These are phyloP conservation scores for Silurus aristotelis DNA, from an alignment of 2,797 vertebrate species.

Conservation along the genomic window DNA sequence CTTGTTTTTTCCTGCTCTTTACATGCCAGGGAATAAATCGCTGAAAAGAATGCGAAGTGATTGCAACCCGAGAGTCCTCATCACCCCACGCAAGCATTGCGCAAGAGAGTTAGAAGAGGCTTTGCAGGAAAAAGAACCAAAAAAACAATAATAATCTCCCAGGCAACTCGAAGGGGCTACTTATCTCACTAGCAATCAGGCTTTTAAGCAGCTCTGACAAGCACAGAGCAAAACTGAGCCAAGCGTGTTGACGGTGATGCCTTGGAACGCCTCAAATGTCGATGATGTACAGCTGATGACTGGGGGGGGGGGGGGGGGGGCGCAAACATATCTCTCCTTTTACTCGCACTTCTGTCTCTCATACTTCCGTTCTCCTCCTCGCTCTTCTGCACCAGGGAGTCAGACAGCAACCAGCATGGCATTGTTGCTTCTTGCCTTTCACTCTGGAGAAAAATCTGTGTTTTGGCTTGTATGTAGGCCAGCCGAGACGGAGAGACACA, in stretches of 20 bases:
- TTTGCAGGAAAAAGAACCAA: slow-evolving; percentile 29
- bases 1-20: slow-evolving; percentile 38
- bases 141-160: slow-evolving; percentile 61
- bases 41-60: slow-evolving; percentile 74
- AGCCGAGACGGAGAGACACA: slow-evolving; percentile 27
- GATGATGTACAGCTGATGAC: slow-evolving; percentile 54
- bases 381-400: not conserved
- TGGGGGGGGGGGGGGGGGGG: too few relatives aligned
- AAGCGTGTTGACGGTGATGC: slow-evolving; percentile 65
- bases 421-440: slow-evolving; percentile 6
- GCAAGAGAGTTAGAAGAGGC: slow-evolving; percentile 24
- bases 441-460: not conserved
- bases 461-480: slow-evolving; percentile 45
- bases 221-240: slow-evolving; percentile 56
- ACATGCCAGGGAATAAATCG: slow-evolving; percentile 68
- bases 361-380: not conserved
- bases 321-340: slow-evolving; percentile 10
- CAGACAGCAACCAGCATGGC: slow-evolving; percentile 8
- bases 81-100: slow-evolving; percentile 58
- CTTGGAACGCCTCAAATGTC: slow-evolving; percentile 60
- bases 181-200: slow-evolving; percentile 60
- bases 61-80: slow-evolving; percentile 66
- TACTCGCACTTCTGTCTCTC: not conserved
- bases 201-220: slow-evolving; percentile 64
- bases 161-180: slow-evolving; percentile 60